These are phyloP conservation scores for Excalfactoria chinensis DNA, from an alignment of 2,113 vertebrate genomes.

Conservation along the genomic window DNA sequence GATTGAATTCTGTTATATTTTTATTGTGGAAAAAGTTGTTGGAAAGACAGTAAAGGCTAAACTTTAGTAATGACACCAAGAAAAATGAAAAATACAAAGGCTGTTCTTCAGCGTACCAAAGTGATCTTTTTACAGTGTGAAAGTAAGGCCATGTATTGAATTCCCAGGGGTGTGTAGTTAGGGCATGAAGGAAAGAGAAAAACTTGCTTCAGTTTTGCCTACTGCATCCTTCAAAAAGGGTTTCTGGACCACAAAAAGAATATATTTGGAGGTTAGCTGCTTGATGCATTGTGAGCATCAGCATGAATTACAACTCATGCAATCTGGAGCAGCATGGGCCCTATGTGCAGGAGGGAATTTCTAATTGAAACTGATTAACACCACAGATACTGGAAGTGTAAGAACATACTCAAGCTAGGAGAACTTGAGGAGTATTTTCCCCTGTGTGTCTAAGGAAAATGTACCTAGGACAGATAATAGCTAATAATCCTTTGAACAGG, in stretches of 20 bases:
- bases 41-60: neutral
- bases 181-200: neutral
- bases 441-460: neutral
- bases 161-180: neutral
- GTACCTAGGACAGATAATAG: neutral
- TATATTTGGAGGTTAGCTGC: neutral
- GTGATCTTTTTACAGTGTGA: neutral
- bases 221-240: neutral
- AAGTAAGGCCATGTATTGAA: neutral
- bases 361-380: constrained; percentile 30
- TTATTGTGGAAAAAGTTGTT: neutral
- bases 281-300: neutral
- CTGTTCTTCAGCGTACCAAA: neutral
- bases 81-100: neutral
- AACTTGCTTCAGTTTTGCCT: neutral
- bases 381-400: neutral
- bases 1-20: too few relatives aligned
- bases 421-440: neutral
- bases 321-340: neutral
- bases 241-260: neutral
- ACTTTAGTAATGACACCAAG: neutral
- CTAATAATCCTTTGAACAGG: constrained; percentile 16
- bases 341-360: neutral
- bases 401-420: neutral
- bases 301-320: neutral